phyloP scores from a whole-genome alignment of 2,797 vertebrate species.

The Etheostoma nigrum region DNA sequence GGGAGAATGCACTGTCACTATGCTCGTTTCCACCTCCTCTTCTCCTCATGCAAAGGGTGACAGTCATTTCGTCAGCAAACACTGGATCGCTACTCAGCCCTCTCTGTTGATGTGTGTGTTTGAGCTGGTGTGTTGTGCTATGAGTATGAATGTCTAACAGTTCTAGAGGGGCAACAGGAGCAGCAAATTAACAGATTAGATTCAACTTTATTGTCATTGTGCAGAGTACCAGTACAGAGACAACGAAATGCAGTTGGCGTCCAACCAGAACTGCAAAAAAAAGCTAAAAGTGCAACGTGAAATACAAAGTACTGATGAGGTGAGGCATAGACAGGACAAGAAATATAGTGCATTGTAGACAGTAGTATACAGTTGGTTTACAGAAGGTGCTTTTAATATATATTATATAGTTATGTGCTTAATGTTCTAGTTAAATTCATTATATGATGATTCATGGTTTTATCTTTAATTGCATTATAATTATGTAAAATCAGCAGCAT shows the following conservation, averaged over 20 bases:
- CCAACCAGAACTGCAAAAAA: too few relatives aligned
- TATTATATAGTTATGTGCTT: neutral
- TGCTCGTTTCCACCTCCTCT: slow-evolving; percentile 9
- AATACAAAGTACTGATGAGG: too few relatives aligned
- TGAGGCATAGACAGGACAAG: too few relatives aligned
- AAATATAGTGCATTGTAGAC: too few relatives aligned
- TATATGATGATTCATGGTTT: slow-evolving; percentile 27
- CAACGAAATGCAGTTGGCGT: too few relatives aligned
- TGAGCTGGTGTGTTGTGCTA: slow-evolving; percentile 35
- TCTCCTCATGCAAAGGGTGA: slow-evolving; percentile 17
- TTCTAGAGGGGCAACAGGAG: slow-evolving; percentile 26
- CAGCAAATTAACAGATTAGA: neutral
- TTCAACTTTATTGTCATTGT: too few relatives aligned
- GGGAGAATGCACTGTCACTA: slow-evolving; percentile 2
- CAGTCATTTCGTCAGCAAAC: slow-evolving; percentile 70
- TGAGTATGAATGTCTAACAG: slow-evolving; percentile 44
- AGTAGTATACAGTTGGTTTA: too few relatives aligned
- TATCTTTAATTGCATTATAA: slow-evolving; percentile 28
- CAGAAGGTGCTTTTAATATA: too few relatives aligned
- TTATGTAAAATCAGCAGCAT: slow-evolving; percentile 38
- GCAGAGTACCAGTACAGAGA: too few relatives aligned
- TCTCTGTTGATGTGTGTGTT: slow-evolving; percentile 50
- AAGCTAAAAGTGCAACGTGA: too few relatives aligned
- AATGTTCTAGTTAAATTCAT: slow-evolving; percentile 16
- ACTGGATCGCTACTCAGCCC: slow-evolving; percentile 50